Conservation (phyloP, 2,797 vertebrate species). For the Halcyon leucocephala region DNA sequence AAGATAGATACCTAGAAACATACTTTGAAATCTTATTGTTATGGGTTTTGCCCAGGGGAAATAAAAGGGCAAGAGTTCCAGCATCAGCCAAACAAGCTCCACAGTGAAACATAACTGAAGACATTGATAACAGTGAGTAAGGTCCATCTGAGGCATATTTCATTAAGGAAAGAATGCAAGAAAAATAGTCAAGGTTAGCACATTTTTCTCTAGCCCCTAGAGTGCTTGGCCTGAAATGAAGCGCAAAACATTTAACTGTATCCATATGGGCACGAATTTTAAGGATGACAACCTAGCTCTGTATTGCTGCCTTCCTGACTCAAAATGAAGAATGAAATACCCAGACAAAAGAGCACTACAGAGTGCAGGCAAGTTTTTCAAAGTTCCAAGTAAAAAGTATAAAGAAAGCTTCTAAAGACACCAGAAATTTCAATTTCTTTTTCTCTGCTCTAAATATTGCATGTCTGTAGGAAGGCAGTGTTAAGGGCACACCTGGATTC, state of each 20-base stretch:
- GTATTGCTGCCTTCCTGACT: neutral
- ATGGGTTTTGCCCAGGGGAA: neutral
- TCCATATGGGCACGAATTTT: neutral
- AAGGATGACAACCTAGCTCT: neutral
- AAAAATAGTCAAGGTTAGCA: neutral
- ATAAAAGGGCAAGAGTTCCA: neutral
- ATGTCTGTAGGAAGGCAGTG: neutral
- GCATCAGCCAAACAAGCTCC: neutral
- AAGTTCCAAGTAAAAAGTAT: neutral
- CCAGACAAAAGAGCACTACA: neutral
- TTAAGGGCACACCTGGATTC: neutral
- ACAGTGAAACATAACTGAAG: neutral
- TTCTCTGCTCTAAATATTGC: neutral
- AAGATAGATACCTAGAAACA: neutral
- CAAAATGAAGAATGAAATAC: neutral
- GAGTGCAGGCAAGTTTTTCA: neutral
- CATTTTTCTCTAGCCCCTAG: neutral
- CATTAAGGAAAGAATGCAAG: neutral
- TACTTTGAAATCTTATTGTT: neutral
- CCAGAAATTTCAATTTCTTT: neutral
- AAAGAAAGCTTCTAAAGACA: neutral
- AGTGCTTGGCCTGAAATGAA: neutral
- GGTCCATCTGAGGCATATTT: neutral
- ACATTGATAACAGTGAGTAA: neutral
- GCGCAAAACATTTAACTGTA: neutral